These are phyloP conservation scores for Thysanoteuthis rhombus DNA, from an alignment of 2,888 invertebrate species.

Conservation along the genomic window DNA sequence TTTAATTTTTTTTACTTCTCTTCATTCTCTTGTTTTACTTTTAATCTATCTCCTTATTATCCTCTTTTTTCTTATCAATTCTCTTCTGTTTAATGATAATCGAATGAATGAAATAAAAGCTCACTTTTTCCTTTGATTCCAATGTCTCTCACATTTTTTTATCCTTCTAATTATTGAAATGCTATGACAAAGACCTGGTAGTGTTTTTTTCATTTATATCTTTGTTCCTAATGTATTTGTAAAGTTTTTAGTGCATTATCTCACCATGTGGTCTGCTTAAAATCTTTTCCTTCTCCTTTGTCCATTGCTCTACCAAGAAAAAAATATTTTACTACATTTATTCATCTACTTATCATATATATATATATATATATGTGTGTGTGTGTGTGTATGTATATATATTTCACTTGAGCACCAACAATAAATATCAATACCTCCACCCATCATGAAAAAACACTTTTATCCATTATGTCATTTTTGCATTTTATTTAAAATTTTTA, in stretches of 20 bases:
- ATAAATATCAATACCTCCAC: neutral
- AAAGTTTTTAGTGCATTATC: neutral
- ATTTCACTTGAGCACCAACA: neutral
- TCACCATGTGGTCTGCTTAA: neutral
- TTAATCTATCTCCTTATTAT: too few relatives aligned
- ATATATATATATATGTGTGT: neutral
- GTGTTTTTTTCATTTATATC: neutral
- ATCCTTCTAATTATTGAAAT: neutral
- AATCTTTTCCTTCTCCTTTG: neutral
- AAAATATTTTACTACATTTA: neutral
- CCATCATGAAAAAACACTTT: neutral
- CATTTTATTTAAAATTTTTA: too few relatives aligned
- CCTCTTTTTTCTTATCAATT: neutral
- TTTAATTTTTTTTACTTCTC: neutral
- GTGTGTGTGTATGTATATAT: neutral
- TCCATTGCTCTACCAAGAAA: neutral
- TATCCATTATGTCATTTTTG: neutral
- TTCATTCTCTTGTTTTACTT: neutral
- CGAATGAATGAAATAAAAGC: neutral
- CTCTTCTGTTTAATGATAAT: neutral
- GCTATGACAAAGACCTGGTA: neutral
- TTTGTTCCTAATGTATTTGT: neutral
- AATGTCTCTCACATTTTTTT: neutral
- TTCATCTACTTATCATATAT: too few relatives aligned
- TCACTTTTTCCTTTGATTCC: neutral